Conservation (phyloP, 2,113 vertebrate species). For the Ictidomys tridecemlineatus region DNA sequence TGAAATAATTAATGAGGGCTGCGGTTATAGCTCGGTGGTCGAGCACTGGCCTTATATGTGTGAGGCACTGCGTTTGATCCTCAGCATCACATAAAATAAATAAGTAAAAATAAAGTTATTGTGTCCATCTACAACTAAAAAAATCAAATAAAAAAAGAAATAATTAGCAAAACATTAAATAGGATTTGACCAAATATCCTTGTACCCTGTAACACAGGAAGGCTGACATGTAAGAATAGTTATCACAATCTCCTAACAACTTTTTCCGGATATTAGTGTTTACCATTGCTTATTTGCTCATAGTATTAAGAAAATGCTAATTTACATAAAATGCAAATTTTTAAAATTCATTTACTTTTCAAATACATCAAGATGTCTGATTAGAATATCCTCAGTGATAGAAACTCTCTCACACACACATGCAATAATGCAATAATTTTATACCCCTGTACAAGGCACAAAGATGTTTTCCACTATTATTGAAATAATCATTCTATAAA, state of each 20-base stretch:
- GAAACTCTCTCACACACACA: not conserved
- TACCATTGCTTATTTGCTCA: not conserved
- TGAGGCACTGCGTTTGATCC: too few relatives aligned
- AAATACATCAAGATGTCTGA: not conserved
- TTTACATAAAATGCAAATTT: not conserved
- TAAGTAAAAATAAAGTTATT: too few relatives aligned
- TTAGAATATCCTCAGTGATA: not conserved
- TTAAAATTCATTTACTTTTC: not conserved
- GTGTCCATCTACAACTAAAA: too few relatives aligned
- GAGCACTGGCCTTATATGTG: too few relatives aligned
- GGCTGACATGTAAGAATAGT: not conserved
- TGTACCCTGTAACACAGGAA: not conserved
- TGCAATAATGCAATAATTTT: not conserved
- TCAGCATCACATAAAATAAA: too few relatives aligned
- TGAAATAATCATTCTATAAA: not conserved
- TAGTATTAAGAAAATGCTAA: not conserved
- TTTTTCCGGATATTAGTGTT: not conserved
- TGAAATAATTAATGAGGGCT: too few relatives aligned
- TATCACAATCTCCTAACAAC: fast-evolving
- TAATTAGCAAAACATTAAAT: too few relatives aligned
- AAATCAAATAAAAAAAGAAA: too few relatives aligned
- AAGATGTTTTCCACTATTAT: not conserved
- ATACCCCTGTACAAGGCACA: not conserved
- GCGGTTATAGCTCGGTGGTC: too few relatives aligned
- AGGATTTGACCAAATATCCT: not conserved